Evolutionary conservation across 2,888 invertebrate genomes (phyloP), one percentile per base, ranked within the genome.

Genomic region (Rhopalosiphum nymphaeae): DNA sequence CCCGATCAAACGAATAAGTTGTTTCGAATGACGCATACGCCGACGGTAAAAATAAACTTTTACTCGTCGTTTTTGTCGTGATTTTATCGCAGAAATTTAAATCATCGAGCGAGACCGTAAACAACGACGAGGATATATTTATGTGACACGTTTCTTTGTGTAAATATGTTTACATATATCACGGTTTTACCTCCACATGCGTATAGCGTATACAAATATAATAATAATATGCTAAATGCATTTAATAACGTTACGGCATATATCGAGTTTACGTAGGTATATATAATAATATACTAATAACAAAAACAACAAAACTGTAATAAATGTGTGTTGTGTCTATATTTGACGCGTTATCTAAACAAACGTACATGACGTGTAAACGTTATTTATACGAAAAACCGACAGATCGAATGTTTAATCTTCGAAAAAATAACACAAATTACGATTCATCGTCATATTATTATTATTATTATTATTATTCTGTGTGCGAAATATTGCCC

Each of bases 81-180:
- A 67, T 67, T 21, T 36, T 36, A 67, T 21, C n/a, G 1, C 16
- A 21, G 67, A 36, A 7, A 67, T 67, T 67, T 67, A 67, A 67
- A 67, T 67, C 67, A 67, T 67, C n/a, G 16, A 16, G 7, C n/a
- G 13, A 67, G n/a, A 61, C 61, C 16, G 67, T 67, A 67, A n/a
- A 67, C 67, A 89, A 89, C 21, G 42, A n/a, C 88, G 36, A 36
- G 53, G 88, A 89, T 42, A 89, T 56, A 56, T 89, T 89, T 56
- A 89, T 26, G 56, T 89, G 88, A 89, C 88, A 89, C 88, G 56
- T 36, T 89, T 56, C 88, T 89, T 89, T 56, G 88, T 89, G 56
- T 53, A 36, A 67, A 67, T 67, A 67, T 67, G 67, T 67, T 67
- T 67, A 67, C 67, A 67, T 67, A 67, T 36, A 67, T 67, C 67